Evolutionary conservation across 2,113 vertebrate species (phyloP), one percentile per base, ranked within the genome.

Genomic region (Sisor rabdophorus): DNA sequence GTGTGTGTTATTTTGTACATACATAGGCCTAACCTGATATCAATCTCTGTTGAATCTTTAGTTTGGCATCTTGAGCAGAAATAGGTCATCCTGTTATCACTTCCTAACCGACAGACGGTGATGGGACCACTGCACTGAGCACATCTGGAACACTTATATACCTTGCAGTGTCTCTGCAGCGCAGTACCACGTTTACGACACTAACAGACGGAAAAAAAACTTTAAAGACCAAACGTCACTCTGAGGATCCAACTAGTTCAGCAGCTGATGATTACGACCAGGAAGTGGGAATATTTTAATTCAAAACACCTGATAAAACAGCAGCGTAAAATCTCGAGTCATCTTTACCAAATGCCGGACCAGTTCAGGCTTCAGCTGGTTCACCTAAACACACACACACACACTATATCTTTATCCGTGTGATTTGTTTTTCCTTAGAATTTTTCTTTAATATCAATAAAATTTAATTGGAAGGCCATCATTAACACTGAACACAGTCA

Each of bases 31-130:
- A 91, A 98, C 97, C 95, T 86, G 68, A 89, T 24, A 75, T 85
- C 88, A 73, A 92, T 76, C 68, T 88, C 80, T 36, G 89, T 87
- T 69, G 93, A 91, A 85, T 94, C 90, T 1, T 56, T 88, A 17
- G 87, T 92, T 81, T 99, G 97, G 82, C 97, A 98, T 0, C 0
- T 85, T 53, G 90, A 84, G 76, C 96, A 98, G 89, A 96, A 96
- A 87, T 96, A 98, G 7, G 96, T 98, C 93, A 98, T 95, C 84
- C 97, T 93, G 82, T 86, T 86, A 17, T 91, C 88, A 68, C 96
- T 93, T 80, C 96, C 96, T 64, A 98, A 84, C n/a, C 93, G 95
- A 87, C 96, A 98, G 71, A 91, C 90, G 0, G 91, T 94, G 86
- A 97, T 86, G 85, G 85, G 90, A 73, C 84, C 81, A 0, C 17